These are phyloP conservation scores for Aptenodytes patagonicus DNA, from an alignment of 2,113 vertebrate species.

Conservation along the genomic window DNA sequence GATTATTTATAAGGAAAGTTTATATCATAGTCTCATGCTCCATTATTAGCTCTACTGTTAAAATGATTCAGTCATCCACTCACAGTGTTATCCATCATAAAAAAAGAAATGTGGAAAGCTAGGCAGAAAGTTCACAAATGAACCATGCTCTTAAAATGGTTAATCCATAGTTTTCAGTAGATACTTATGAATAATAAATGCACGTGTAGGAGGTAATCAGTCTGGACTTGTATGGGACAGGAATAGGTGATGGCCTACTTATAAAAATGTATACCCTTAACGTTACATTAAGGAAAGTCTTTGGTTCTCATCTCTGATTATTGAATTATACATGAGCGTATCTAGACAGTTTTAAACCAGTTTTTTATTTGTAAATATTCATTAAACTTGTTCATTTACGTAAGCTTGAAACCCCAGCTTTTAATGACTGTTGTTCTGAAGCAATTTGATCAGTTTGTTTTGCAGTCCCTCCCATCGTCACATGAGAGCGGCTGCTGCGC, in stretches of 20 bases:
- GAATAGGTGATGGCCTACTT: background rate
- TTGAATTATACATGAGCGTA: background rate
- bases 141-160: background rate
- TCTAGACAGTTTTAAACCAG: background rate
- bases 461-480: background rate
- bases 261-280: background rate
- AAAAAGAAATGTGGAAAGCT: background rate
- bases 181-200: background rate
- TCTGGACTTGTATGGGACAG: background rate
- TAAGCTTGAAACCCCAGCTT: background rate
- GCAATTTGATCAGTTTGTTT: background rate
- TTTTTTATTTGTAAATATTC: background rate
- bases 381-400: background rate
- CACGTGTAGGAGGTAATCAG: background rate
- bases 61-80: background rate
- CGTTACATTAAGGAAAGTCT: background rate
- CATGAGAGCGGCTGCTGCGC: background rate
- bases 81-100: background rate
- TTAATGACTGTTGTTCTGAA: background rate
- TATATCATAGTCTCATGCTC: background rate
- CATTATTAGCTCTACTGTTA: background rate
- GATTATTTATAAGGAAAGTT: background rate
- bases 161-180: background rate
- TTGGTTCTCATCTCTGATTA: background rate
- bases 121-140: background rate